A percentile compares a stretch with the other conserved stretches of the same genome.
These are phyloP conservation scores for Camponotus pennsylvanicus DNA, from an alignment of 1,140 invertebrate genomes.

Conservation along the genomic window DNA sequence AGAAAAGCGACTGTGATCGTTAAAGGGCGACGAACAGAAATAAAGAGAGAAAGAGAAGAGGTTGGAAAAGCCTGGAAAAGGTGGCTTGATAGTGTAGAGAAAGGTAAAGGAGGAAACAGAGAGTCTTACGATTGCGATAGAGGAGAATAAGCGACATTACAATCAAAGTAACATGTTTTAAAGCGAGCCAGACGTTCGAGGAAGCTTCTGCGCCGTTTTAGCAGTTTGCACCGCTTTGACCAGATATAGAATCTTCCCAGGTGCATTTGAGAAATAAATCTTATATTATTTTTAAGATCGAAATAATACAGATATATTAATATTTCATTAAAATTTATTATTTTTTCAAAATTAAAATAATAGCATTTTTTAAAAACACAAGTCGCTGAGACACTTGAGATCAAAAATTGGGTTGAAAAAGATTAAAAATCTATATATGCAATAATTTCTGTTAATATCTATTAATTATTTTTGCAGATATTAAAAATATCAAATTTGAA, in stretches of 20 bases:
- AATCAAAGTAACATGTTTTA: conserved; percentile 79
- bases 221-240: neutral
- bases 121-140: conserved; percentile 69
- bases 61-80: conserved; percentile 65
- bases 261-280: neutral
- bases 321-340: conserved; percentile 18
- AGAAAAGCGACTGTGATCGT: conserved; percentile 37
- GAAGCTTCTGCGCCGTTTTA: neutral
- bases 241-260: neutral
- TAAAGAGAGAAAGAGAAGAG: conserved; percentile 64
- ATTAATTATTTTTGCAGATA: no score
- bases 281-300: conserved; percentile 8
- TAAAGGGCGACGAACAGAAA: conserved; percentile 24
- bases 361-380: neutral
- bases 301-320: neutral
- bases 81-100: conserved; percentile 58
- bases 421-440: neutral
- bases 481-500: no score
- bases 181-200: conserved; percentile 73
- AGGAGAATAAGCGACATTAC: conserved; percentile 72
- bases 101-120: conserved; percentile 64
- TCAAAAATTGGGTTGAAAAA: neutral
- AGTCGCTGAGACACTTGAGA: neutral
- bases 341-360: neutral
- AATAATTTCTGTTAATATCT: neutral